phyloP scores from a whole-genome alignment of 2,113 vertebrate species.

The Lampris megalopsis region DNA sequence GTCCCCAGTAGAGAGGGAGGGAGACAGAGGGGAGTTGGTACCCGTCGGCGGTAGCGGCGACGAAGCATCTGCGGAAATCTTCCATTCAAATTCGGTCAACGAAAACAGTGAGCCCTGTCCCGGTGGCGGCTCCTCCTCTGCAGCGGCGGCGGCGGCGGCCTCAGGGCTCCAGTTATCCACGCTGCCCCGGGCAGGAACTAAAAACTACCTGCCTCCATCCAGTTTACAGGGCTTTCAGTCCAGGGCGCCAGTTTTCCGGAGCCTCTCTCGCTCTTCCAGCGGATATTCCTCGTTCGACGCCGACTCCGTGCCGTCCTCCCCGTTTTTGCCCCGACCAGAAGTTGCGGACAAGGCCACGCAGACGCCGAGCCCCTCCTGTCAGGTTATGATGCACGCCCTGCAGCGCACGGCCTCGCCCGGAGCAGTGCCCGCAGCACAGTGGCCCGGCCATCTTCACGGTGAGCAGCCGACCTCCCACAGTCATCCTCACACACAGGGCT shows the following conservation, averaged over 20 bases:
- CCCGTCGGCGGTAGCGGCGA: conserved; percentile 63
- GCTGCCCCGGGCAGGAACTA: conserved; percentile 77
- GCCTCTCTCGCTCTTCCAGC: conserved; percentile 88
- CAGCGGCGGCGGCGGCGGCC: conserved; percentile 64
- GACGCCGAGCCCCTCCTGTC: conserved; percentile 90
- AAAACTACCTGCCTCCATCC: conserved; percentile 62
- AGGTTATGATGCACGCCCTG: conserved; percentile 76
- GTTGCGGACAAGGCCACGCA: conserved; percentile 87
- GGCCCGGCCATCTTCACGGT: too few species aligned
- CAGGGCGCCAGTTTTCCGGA: conserved; percentile 86
- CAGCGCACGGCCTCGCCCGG: conserved; percentile 52
- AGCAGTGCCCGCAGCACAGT: too few species aligned
- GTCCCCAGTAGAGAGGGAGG: conserved; percentile 78
- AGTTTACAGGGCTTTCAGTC: conserved; percentile 85
- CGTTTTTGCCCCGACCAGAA: conserved; percentile 76
- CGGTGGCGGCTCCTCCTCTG: conserved; percentile 42
- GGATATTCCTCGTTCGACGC: conserved; percentile 93
- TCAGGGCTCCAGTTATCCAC: neutral
- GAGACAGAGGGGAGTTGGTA: conserved; percentile 78
- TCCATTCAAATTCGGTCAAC: conserved; percentile 72
- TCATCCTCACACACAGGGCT: too few species aligned
- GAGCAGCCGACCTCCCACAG: too few species aligned
- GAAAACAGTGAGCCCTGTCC: conserved; percentile 2
- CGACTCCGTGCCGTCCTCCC: conserved; percentile 86
- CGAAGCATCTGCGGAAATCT: conserved; percentile 31